Percentiles rank a stretch among this genome's conserved stretches.
Evolutionary conservation across 2,797 vertebrate species (phyloP).

Genomic region (Carduelis carduelis): DNA sequence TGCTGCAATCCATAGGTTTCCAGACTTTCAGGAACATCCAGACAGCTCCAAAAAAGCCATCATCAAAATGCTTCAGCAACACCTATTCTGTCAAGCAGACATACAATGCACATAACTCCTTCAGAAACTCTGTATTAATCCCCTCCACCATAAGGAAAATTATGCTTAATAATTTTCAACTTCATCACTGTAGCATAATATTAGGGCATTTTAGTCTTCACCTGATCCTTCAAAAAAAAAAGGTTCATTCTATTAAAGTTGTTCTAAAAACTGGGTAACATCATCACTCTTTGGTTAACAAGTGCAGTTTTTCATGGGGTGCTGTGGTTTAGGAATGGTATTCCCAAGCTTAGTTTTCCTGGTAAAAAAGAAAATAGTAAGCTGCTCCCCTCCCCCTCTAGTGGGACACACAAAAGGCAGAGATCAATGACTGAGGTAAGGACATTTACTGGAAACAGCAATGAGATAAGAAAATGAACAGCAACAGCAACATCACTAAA

Average conservation of each 20-base stretch:
- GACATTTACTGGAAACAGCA: not conserved
- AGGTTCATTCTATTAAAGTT: not conserved
- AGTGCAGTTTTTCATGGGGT: not conserved
- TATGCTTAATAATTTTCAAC: not conserved
- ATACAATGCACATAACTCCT: not conserved
- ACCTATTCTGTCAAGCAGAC: not conserved
- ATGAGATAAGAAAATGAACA: not conserved
- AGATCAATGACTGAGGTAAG: not conserved
- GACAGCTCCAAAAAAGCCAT: not conserved
- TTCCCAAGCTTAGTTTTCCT: not conserved
- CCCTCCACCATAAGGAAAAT: not conserved
- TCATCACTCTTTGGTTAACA: not conserved
- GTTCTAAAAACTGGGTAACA: not conserved
- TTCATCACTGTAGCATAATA: not conserved
- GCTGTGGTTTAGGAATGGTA: not conserved
- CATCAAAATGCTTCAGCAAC: not conserved
- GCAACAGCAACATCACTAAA: not conserved
- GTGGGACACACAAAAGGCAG: not conserved
- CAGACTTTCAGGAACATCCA: not conserved
- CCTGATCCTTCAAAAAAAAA: not conserved
- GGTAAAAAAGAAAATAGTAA: not conserved
- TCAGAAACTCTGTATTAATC: not conserved
- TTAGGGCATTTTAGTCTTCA: not conserved
- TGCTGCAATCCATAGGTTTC: not conserved
- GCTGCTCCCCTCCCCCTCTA: not conserved